Percentiles rank a stretch among this genome's conserved stretches.
phyloP scores from a whole-genome alignment of 2,888 invertebrate genomes.

The Magallana nippona region DNA sequence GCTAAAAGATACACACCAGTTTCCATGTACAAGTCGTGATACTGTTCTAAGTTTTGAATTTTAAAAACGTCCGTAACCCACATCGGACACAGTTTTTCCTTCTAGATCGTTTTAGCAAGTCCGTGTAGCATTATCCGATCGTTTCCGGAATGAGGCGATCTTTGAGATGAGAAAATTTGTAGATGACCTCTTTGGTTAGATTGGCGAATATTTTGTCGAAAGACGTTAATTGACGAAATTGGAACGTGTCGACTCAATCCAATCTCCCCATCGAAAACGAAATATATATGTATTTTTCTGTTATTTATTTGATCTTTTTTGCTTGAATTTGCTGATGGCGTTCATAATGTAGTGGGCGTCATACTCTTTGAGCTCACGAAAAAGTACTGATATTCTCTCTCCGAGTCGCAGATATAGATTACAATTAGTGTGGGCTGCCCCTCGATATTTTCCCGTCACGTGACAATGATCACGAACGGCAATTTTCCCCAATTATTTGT shows the following conservation, averaged over 20 bases:
- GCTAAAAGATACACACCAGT: constrained; percentile 70
- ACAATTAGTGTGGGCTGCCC: constrained; percentile 41
- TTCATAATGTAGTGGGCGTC: constrained; percentile 40
- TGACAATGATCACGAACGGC: constrained; percentile 45
- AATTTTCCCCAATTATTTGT: constrained; percentile 18
- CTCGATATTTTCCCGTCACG: constrained; percentile 43
- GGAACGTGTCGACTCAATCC: constrained; percentile 43
- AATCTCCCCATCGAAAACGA: constrained; percentile 39
- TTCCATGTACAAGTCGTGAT: constrained; percentile 61
- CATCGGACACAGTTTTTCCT: constrained; percentile 41
- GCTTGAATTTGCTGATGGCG: constrained; percentile 36
- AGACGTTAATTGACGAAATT: constrained; percentile 35
- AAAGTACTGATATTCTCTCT: background rate
- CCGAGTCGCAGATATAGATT: constrained; percentile 8
- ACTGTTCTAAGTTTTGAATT: constrained; percentile 54
- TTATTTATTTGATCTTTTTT: constrained; percentile 52
- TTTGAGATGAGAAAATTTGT: background rate
- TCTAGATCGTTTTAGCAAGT: constrained; percentile 16
- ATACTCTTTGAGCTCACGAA: constrained; percentile 41
- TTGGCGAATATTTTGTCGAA: background rate
- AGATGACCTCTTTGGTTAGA: background rate
- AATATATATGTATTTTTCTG: constrained; percentile 54
- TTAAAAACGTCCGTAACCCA: constrained; percentile 43
- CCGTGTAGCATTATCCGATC: background rate
- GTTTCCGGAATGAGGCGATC: background rate